Conservation (phyloP, 2,888 invertebrate genomes). For the Seira musarum region DNA sequence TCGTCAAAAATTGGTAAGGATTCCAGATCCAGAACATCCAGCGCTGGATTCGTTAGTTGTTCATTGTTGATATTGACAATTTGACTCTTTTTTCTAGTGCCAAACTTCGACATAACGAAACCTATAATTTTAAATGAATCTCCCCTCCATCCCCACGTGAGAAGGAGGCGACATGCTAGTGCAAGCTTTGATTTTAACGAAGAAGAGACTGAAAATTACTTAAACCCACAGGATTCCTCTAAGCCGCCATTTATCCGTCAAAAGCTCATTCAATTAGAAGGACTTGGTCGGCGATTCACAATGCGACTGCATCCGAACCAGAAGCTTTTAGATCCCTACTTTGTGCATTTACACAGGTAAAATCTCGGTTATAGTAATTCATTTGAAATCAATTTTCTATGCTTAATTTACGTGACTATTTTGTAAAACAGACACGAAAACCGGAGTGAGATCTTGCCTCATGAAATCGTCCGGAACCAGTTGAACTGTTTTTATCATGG, state of each 20-base stretch:
- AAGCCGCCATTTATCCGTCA: background rate
- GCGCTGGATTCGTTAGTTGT: no score
- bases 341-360: conserved; percentile 67
- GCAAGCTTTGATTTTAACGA: conserved; percentile 25
- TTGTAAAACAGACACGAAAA: conserved; percentile 64
- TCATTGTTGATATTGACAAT: no score
- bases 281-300: conserved; percentile 63
- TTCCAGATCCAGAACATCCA: no score
- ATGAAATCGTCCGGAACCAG: conserved; percentile 52
- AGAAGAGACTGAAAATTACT: background rate
- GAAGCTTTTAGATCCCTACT: conserved; percentile 63
- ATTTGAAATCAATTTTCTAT: no score
- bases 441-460: conserved; percentile 63
- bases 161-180: conserved; percentile 24
- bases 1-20: conserved; percentile 20
- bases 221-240: background rate
- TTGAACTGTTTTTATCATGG: conserved; percentile 68
- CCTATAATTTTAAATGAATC: conserved; percentile 38
- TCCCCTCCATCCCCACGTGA: conserved; percentile 28
- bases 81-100: conserved; percentile 62
- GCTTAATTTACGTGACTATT: no score
- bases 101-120: conserved; percentile 67
- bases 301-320: conserved; percentile 61
- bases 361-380: no score
- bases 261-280: conserved; percentile 58